Base-by-base conservation (phyloP, 2,888 invertebrate species). In the Holacanthella duospinosa region DNA sequence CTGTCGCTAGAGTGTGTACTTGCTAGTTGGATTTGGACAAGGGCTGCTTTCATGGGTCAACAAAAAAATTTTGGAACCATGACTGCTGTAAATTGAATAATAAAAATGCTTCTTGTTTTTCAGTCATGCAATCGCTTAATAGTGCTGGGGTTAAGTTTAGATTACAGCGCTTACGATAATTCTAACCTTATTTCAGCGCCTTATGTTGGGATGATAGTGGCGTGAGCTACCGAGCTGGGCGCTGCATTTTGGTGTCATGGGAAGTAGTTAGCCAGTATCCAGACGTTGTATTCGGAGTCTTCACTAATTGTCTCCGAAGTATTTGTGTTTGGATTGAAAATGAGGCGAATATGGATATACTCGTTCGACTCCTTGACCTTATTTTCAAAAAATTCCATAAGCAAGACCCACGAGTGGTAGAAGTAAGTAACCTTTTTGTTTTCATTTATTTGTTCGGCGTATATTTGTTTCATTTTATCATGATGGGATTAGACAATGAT, bases 161-260 rank as follows among this genome's bases (percentile, higher is more conserved):
- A 29, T 55, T 28, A n/a, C 25, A 55, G 29, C n/a, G 55, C 2
- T 19, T 28, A 16, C 21, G 53, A 29, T 4, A 27, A n/a, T 55
- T 26, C n/a, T 36, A 36, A 36, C 26, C 43, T 25, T 29, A 55
- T 64, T 64, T 19, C 53, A 73, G 72, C 26, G 69, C 70, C 2
- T 29, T 73, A 9, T 65, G 64, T 28, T 71, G 73, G 71, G 67
- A 73, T 27, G 70, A 69, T 53, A 68, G 68, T 61, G 57, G 57
- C 28, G 70, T 68, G 2, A 65, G 62, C 43, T 56, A 69, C 6
- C 68, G 62, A 36, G 70, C 72, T 19, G 56, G 65, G 4, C 61
- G 68, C 21, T 66, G 67, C 36, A 62, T 73, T 53, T 25, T 69
- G 2, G 43, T 68, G 55, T 63, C 67, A 1, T 67, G 69, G 70